Percentiles rank a stretch among this genome's conserved stretches.
Conservation (phyloP, 2,888 invertebrate genomes). For the Argyra leucocephala region DNA sequence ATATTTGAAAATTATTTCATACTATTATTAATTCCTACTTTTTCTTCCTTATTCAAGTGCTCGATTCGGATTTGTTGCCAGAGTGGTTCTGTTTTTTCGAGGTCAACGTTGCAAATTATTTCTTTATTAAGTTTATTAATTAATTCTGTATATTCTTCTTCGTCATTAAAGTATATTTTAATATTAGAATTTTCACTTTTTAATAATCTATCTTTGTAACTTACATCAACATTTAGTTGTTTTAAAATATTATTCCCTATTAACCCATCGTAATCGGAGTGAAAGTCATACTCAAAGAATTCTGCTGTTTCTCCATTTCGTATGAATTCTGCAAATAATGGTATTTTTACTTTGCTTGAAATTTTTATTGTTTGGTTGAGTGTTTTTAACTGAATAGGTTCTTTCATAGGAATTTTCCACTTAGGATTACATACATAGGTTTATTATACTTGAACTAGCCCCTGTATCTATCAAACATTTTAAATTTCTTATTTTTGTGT, state of each 20-base stretch:
- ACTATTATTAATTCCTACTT: not conserved
- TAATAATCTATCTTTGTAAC: not conserved
- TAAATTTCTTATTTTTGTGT: not conserved
- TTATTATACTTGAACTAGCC: not conserved
- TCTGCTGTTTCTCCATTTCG: no score
- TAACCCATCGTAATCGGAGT: slow-evolving; percentile 4
- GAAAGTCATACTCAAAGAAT: slow-evolving; percentile 11
- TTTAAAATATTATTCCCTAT: not conserved
- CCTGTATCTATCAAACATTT: slow-evolving; percentile 1
- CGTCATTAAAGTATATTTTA: not conserved
- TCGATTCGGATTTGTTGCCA: slow-evolving; percentile 10
- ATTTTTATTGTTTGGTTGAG: not conserved
- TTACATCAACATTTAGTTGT: not conserved
- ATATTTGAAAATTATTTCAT: not conserved
- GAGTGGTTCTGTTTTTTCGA: not conserved
- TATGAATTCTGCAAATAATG: slow-evolving; percentile 7
- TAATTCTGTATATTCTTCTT: not conserved
- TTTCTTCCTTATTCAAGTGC: slow-evolving; percentile 10
- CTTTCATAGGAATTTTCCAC: not conserved
- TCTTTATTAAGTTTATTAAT: not conserved
- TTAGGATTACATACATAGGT: slow-evolving; percentile 11
- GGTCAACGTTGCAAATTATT: not conserved
- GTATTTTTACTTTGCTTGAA: not conserved
- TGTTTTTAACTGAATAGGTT: not conserved
- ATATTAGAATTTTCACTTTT: not conserved